These are phyloP conservation scores for Sciaenops ocellatus DNA, from an alignment of 2,797 vertebrate genomes.

Conservation along the genomic window DNA sequence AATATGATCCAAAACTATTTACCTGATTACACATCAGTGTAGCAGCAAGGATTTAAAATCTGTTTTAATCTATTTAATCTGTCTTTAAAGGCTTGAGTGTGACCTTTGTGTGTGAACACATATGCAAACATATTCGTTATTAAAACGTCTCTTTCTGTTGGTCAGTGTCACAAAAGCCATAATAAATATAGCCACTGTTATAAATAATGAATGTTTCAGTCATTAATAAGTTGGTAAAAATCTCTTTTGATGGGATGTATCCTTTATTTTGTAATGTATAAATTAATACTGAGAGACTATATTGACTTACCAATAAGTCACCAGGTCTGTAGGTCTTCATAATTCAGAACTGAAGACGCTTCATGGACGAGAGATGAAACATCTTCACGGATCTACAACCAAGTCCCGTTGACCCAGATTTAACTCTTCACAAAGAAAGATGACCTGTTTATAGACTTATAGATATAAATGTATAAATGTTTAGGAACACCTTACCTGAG, in stretches of 20 bases:
- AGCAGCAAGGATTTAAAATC: no score
- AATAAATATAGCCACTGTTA: not conserved
- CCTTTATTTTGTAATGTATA: not conserved
- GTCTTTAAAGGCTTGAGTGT: no score
- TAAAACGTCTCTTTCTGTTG: not conserved
- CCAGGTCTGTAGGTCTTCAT: not conserved
- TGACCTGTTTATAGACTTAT: no score
- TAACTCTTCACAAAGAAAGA: no score
- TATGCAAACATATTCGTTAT: not conserved
- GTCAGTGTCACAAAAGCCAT: not conserved
- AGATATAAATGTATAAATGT: not conserved
- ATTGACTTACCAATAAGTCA: not conserved
- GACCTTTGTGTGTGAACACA: no score
- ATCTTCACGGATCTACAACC: no score
- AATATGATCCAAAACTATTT: no score
- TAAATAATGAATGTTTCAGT: not conserved
- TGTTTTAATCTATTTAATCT: no score
- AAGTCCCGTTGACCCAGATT: no score
- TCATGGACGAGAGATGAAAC: no score
- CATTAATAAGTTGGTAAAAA: not conserved
- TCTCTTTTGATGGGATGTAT: not conserved
- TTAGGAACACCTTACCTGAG: not conserved
- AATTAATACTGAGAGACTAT: not conserved
- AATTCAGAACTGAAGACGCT: no score
- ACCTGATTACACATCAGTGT: no score